Conservation (phyloP, 2,888 invertebrate species). For the Oligia strigilis region DNA sequence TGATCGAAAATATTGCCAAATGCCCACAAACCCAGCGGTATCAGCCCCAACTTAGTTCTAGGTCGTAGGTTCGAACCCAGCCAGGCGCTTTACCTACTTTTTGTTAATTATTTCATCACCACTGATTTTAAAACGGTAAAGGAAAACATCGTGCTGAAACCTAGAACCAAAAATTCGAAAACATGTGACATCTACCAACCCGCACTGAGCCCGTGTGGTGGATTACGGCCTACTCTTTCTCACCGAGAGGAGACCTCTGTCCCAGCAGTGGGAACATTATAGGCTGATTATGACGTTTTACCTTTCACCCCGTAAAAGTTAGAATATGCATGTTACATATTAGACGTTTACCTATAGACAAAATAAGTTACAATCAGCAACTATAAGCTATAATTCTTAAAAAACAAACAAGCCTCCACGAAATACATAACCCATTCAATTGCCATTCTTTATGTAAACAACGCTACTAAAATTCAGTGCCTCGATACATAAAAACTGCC, state of each 20-base stretch:
- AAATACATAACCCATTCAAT: slow-evolving; percentile 8
- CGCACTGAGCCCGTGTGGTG: not conserved
- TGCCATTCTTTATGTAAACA: slow-evolving; percentile 27
- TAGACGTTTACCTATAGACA: not conserved
- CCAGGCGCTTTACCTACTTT: not conserved
- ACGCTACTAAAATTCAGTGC: slow-evolving; percentile 26
- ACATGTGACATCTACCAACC: not conserved
- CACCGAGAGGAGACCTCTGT: too few species aligned
- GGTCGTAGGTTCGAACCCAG: not conserved
- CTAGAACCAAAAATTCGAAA: not conserved
- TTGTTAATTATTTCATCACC: not conserved
- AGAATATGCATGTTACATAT: not conserved
- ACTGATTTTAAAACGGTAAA: not conserved
- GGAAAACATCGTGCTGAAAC: not conserved
- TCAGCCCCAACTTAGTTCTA: not conserved
- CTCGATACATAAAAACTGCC: slow-evolving; percentile 39
- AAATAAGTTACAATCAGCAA: not conserved
- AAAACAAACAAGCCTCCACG: slow-evolving; percentile 1
- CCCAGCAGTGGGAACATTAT: not conserved
- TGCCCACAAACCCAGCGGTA: not conserved
- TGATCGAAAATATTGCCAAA: not conserved
- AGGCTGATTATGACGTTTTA: not conserved
- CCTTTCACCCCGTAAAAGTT: not conserved
- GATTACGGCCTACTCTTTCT: not conserved
- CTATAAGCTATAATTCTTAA: not conserved